Evolutionary conservation across 2,113 vertebrate genomes (phyloP).

Genomic region (Dipodomys merriami): DNA sequence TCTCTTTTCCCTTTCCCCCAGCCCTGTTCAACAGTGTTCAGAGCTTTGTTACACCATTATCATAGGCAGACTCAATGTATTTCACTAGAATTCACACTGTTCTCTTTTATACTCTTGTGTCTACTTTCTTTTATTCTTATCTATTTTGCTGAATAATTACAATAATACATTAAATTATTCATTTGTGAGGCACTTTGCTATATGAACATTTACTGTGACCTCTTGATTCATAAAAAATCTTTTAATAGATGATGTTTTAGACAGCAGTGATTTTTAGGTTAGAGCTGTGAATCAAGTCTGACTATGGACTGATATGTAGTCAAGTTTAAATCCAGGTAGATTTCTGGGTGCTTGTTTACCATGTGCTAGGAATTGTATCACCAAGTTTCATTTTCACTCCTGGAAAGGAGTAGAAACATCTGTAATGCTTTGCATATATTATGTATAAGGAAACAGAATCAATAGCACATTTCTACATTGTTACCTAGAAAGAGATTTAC

Average conservation of each 20-base stretch:
- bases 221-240: neutral
- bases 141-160: too few relatives aligned
- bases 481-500: neutral
- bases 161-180: neutral
- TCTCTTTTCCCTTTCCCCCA: too few relatives aligned
- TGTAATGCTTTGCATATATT: neutral
- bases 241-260: neutral
- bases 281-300: neutral
- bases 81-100: neutral
- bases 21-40: too few relatives aligned
- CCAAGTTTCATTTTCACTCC: neutral
- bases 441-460: neutral
- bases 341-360: neutral
- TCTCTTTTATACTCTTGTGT: neutral
- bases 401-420: constrained; percentile 8
- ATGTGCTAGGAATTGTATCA: neutral
- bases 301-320: neutral
- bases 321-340: neutral
- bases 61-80: too few relatives aligned
- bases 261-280: neutral
- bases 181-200: neutral
- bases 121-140: too few relatives aligned
- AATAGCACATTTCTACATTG: neutral
- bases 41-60: too few relatives aligned
- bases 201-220: neutral